phyloP scores from a whole-genome alignment of 64 coral and sea anemone genomes.

The Actinia tenebrosa region DNA sequence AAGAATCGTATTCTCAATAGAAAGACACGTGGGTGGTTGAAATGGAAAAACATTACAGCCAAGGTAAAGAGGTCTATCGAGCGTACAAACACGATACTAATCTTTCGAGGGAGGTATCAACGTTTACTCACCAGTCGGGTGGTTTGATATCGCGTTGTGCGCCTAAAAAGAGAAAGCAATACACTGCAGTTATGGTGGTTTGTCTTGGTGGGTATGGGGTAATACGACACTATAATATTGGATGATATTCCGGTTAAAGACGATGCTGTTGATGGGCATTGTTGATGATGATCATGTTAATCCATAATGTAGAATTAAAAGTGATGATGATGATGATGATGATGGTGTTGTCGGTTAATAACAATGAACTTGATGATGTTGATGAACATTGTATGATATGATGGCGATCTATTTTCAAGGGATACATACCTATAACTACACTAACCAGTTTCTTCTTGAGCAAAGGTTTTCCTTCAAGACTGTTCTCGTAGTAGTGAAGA shows the following conservation, averaged over 20 bases:
- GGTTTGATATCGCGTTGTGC: conserved; percentile 75
- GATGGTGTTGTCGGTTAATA: not conserved
- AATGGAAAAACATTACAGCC: no score
- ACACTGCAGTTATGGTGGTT: not conserved
- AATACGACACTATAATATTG: no score
- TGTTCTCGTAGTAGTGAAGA: conserved; percentile 81
- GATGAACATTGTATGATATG: not conserved
- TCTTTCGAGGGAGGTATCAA: no score
- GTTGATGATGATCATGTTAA: not conserved
- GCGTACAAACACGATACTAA: no score
- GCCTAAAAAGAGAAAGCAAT: conserved; percentile 21
- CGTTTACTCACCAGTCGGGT: conserved; percentile 55
- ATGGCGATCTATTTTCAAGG: not conserved
- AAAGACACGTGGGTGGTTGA: no score
- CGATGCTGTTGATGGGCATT: not conserved
- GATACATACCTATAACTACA: conserved; percentile 71
- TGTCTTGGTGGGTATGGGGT: not conserved
- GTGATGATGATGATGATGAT: not conserved
- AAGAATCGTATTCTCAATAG: no score
- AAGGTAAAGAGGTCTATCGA: not conserved
- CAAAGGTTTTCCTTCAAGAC: conserved; percentile 57
- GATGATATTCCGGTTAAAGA: no score
- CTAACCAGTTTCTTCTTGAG: conserved; percentile 94
- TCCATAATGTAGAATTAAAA: not conserved
- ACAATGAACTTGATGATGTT: not conserved